A percentile compares a stretch with the other conserved stretches of the same genome.
Evolutionary conservation across 2,113 vertebrate species (phyloP).

Genomic region (Azemiops feae): DNA sequence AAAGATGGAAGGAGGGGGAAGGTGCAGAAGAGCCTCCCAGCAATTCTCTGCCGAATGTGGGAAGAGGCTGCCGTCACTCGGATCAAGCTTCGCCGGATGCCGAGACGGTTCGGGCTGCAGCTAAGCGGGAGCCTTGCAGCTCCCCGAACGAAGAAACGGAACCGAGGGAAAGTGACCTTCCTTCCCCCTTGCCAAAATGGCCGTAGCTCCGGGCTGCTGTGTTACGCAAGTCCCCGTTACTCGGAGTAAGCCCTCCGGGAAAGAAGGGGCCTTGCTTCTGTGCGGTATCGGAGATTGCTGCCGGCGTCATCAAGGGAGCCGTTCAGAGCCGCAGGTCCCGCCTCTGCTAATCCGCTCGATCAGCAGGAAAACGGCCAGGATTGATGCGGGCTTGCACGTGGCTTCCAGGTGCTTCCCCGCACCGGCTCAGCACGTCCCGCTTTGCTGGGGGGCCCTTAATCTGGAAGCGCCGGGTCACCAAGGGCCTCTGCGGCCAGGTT

Average conservation of each 20-base stretch:
- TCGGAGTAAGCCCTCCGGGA: background rate
- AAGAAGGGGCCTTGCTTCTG: background rate
- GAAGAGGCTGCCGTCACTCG: background rate
- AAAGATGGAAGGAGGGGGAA: background rate
- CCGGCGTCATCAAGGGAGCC: background rate
- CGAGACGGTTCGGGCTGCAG: background rate
- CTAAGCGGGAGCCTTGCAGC: background rate
- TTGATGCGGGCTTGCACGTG: background rate
- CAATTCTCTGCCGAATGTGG: background rate
- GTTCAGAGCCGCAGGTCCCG: background rate
- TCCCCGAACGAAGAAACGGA: background rate
- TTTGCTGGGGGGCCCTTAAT: background rate
- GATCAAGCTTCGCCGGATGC: background rate
- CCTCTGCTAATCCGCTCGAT: background rate
- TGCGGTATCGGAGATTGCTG: too few species aligned
- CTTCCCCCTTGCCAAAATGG: background rate
- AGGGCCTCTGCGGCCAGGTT: background rate
- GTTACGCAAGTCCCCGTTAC: too few species aligned
- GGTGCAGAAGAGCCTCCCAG: background rate
- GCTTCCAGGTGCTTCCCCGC: background rate
- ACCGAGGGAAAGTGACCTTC: background rate
- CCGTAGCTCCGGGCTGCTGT: background rate
- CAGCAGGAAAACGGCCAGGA: background rate
- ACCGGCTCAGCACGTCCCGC: background rate
- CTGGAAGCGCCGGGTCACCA: background rate